Conservation (phyloP, 1,140 invertebrate genomes). For the Lepidotrigona ventralis region DNA sequence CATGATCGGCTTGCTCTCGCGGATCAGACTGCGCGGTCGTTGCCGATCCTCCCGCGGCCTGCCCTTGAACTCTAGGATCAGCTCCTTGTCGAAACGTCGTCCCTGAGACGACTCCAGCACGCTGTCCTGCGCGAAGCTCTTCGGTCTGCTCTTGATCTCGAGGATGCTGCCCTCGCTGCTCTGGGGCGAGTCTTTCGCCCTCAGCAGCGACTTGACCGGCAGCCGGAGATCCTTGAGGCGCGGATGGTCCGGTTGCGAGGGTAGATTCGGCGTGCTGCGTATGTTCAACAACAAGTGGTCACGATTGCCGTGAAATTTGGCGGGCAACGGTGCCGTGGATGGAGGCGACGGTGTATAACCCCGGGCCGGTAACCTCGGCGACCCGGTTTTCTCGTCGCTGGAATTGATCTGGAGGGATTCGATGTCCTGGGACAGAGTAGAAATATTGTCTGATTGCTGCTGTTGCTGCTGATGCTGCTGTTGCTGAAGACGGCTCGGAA, state of each 20-base stretch:
- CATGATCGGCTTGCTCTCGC: slow-evolving; percentile 83
- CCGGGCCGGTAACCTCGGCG: slow-evolving; percentile 75
- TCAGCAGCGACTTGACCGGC: slow-evolving; percentile 82
- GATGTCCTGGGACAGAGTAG: slow-evolving; percentile 82
- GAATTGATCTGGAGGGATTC: slow-evolving; percentile 84
- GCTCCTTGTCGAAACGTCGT: slow-evolving; percentile 81
- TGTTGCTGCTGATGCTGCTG: slow-evolving; percentile 76
- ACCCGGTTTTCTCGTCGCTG: slow-evolving; percentile 79
- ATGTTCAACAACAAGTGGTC: slow-evolving; percentile 87
- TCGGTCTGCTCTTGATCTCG: slow-evolving; percentile 83
- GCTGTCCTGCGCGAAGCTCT: slow-evolving; percentile 69
- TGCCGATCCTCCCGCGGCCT: slow-evolving; percentile 83
- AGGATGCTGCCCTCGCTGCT: slow-evolving; percentile 84
- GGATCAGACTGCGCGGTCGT: slow-evolving; percentile 75
- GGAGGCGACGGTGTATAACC: slow-evolving; percentile 88
- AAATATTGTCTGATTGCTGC: slow-evolving; percentile 78
- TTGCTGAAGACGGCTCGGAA: slow-evolving; percentile 81
- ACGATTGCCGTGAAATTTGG: slow-evolving; percentile 88
- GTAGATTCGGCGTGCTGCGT: slow-evolving; percentile 87
- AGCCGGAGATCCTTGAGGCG: slow-evolving; percentile 86
- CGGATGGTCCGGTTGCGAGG: slow-evolving; percentile 84
- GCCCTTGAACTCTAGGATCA: slow-evolving; percentile 86
- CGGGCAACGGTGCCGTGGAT: slow-evolving; percentile 88
- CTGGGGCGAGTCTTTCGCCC: slow-evolving; percentile 82
- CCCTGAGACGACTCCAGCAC: slow-evolving; percentile 62